These are phyloP conservation scores for Mesocricetus auratus DNA, from an alignment of 2,113 vertebrate genomes.

Conservation along the genomic window DNA sequence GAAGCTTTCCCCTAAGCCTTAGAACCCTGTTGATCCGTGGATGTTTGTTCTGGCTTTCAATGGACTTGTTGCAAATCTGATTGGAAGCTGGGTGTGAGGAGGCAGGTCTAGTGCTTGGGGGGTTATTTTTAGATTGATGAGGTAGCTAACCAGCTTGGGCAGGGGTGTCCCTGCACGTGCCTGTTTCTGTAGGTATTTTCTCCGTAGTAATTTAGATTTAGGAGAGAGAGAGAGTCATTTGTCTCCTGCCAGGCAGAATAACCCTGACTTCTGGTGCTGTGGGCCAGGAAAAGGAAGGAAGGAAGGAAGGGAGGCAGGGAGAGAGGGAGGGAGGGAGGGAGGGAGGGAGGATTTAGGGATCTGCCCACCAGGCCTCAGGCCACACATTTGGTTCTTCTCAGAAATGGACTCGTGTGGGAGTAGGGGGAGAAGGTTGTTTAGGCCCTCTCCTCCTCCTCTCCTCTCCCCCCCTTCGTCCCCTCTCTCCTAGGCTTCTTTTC, in stretches of 20 bases:
- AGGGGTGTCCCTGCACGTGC: slow-evolving; percentile 31
- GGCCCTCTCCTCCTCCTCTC: too few relatives aligned
- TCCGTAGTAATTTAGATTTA: slow-evolving; percentile 16
- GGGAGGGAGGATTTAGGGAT: neutral
- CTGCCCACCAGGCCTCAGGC: neutral
- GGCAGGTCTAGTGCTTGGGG: slow-evolving; percentile 2
- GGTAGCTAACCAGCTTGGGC: neutral
- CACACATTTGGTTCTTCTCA: neutral
- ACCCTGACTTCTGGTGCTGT: neutral
- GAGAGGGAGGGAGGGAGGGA: too few relatives aligned
- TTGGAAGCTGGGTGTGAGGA: slow-evolving; percentile 36
- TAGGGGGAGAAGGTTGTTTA: neutral
- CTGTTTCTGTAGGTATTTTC: slow-evolving; percentile 33
- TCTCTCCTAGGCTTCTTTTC: neutral
- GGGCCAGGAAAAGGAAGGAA: neutral
- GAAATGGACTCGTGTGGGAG: neutral
- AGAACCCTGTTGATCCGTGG: neutral
- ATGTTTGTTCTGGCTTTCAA: slow-evolving; percentile 35
- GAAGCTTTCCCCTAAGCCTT: slow-evolving; percentile 48
- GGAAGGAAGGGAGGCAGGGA: neutral
- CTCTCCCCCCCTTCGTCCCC: too few relatives aligned
- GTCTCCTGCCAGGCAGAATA: neutral
- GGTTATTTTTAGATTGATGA: slow-evolving; percentile 47
- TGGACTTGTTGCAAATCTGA: neutral
- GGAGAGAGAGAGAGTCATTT: neutral